These are phyloP conservation scores for Leuciscus waleckii DNA, from an alignment of 2,797 vertebrate species.

Conservation along the genomic window DNA sequence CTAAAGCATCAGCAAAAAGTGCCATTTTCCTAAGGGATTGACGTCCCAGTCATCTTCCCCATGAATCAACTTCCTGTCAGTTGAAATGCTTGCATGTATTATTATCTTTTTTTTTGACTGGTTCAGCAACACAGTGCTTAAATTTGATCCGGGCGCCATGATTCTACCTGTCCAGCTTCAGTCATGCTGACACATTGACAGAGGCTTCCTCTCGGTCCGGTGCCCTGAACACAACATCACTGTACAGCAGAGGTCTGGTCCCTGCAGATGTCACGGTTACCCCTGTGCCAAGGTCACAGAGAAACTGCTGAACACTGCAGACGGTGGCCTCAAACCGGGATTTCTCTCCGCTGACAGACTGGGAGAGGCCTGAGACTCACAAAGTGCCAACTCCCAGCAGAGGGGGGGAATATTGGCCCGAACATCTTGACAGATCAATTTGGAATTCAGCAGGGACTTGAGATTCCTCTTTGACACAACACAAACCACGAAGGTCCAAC, in stretches of 20 bases:
- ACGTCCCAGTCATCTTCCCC: not conserved
- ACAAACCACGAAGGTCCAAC: not conserved
- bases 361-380: conserved; percentile 13
- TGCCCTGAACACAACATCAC: not conserved
- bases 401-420: conserved; percentile 14
- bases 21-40: not conserved
- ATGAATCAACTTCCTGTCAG: conserved; percentile 37
- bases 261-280: conserved; percentile 6
- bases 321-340: conserved; percentile 26
- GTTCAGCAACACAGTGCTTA: conserved; percentile 46
- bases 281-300: conserved; percentile 53
- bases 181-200: conserved; percentile 49
- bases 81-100: conserved; percentile 33
- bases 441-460: conserved; percentile 48
- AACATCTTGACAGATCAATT: conserved; percentile 38
- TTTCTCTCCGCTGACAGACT: conserved; percentile 41
- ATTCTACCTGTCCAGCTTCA: conserved; percentile 22
- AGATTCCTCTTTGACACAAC: conserved; percentile 36
- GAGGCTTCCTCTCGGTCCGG: conserved; percentile 23
- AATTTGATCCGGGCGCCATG: conserved; percentile 39
- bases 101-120: conserved; percentile 2
- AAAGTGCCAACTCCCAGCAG: conserved; percentile 57
- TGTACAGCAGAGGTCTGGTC: conserved; percentile 22
- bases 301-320: conserved; percentile 50
- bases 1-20: conserved; percentile 2